phyloP scores from a whole-genome alignment of 2,113 vertebrate species.

The Cygnus atratus region DNA sequence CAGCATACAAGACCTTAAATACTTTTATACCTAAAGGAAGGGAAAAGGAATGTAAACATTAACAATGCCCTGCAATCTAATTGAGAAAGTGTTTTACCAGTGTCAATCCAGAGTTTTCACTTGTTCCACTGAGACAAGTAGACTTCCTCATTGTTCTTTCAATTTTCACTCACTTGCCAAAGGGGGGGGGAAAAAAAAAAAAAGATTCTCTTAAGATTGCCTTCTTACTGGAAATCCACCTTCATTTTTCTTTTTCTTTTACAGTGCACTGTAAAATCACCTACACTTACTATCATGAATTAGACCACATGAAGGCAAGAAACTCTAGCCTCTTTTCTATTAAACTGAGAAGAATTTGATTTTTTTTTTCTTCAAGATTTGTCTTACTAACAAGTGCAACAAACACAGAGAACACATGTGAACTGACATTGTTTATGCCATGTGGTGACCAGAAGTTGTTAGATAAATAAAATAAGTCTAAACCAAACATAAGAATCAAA shows the following conservation, averaged over 20 bases:
- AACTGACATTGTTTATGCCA: not conserved
- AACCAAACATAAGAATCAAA: not conserved
- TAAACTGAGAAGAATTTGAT: not conserved
- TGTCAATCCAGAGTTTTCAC: not conserved
- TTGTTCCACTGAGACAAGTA: not conserved
- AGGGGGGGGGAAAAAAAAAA: not conserved
- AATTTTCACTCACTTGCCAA: not conserved
- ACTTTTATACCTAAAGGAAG: not conserved
- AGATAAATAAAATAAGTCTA: not conserved
- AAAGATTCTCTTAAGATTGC: not conserved
- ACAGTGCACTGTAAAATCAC: not conserved
- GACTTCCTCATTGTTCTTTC: not conserved
- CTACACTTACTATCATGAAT: not conserved
- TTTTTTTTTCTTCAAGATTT: not conserved
- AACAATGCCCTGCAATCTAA: not conserved
- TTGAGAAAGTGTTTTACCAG: not conserved
- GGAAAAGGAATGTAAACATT: not conserved
- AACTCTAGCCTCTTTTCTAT: not conserved
- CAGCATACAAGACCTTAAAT: not conserved
- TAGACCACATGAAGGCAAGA: not conserved
- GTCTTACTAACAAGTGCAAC: not conserved
- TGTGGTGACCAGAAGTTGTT: not conserved
- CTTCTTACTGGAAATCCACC: not conserved
- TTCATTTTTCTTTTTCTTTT: conserved; percentile 8
- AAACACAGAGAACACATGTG: not conserved